A percentile compares a stretch with the other conserved stretches of the same genome.
Conservation (phyloP, 2,888 invertebrate genomes). For the Mythimna albipuncta region DNA sequence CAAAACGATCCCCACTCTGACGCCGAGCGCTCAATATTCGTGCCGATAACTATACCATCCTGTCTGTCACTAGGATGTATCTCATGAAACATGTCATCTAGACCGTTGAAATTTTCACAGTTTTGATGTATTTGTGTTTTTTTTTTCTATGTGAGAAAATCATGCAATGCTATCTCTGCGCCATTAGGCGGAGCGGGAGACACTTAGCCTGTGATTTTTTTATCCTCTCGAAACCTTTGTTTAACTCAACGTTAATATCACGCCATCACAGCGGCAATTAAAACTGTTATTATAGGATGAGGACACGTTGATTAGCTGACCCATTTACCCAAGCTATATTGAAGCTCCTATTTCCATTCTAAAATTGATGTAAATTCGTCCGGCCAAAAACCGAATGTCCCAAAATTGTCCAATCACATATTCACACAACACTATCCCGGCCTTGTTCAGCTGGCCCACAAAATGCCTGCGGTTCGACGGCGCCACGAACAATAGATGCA, state of each 20-base stretch:
- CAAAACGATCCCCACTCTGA: no score
- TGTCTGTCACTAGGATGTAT: no score
- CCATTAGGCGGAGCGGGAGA: no score
- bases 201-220: no score
- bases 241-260: no score
- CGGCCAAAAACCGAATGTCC: constrained; percentile 33
- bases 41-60: no score
- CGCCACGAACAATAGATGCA: constrained; percentile 73
- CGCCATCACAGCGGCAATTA: not conserved
- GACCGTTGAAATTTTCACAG: no score
- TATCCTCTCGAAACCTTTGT: not conserved
- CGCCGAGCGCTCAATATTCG: no score
- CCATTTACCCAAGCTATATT: not conserved
- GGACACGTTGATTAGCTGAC: constrained; percentile 7
- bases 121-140: no score
- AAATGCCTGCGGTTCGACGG: constrained; percentile 61
- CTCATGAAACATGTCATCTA: no score
- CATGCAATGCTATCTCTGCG: no score
- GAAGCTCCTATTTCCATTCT: constrained; percentile 9
- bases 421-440: constrained; percentile 53
- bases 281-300: not conserved
- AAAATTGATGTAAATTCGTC: constrained; percentile 31
- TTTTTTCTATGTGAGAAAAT: no score
- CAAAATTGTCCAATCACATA: constrained; percentile 42
- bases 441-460: constrained; percentile 60